A percentile compares a stretch with the other conserved stretches of the same genome.
Evolutionary conservation across 2,113 vertebrate species (phyloP).

Genomic region (Cyanocitta stelleri): DNA sequence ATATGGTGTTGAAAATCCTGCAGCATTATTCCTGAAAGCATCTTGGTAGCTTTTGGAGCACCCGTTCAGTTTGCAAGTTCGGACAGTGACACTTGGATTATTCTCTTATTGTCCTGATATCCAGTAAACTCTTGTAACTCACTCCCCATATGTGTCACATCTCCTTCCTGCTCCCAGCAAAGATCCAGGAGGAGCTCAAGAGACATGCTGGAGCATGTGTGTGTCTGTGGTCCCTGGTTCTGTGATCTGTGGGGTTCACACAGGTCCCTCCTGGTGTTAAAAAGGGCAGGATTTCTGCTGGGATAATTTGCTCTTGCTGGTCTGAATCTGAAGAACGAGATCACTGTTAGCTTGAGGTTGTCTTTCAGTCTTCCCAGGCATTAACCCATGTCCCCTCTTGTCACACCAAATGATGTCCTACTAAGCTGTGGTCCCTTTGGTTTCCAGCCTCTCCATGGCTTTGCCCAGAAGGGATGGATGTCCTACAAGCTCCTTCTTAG

Average conservation of each 20-base stretch:
- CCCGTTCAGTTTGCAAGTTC: neutral
- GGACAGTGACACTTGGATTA: neutral
- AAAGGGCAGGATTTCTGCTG: neutral
- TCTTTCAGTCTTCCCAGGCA: neutral
- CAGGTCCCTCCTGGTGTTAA: neutral
- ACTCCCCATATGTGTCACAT: neutral
- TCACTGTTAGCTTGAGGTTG: neutral
- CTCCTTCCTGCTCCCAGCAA: neutral
- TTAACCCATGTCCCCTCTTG: accelerated
- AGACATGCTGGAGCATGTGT: neutral
- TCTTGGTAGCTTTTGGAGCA: neutral
- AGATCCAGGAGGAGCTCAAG: neutral
- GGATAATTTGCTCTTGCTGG: neutral
- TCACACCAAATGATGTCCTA: neutral
- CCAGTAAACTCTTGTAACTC: neutral
- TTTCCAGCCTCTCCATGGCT: neutral
- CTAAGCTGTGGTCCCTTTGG: neutral
- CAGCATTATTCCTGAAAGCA: neutral
- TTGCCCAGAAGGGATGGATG: neutral
- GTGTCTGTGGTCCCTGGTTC: neutral
- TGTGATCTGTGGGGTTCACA: neutral
- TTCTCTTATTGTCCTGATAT: neutral
- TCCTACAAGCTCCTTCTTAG: neutral
- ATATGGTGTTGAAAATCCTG: neutral
- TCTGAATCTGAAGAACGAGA: neutral